These are phyloP conservation scores for Drosophila kepulauana DNA, from an alignment of 1,140 invertebrate genomes.

Conservation along the genomic window DNA sequence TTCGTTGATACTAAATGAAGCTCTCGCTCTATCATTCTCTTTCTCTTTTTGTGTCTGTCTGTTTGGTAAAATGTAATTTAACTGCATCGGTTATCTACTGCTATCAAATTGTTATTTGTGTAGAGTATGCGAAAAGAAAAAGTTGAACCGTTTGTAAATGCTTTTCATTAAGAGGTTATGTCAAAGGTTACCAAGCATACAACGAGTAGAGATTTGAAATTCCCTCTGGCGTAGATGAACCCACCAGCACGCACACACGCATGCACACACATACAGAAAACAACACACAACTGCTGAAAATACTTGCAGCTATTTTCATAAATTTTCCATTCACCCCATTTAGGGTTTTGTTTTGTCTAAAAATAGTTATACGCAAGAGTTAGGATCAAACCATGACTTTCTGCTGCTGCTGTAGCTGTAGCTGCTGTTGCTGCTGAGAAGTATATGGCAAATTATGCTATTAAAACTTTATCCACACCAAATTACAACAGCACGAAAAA, in stretches of 20 bases:
- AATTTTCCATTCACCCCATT: conserved; percentile 36
- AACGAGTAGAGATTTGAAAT: neutral
- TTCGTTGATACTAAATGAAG: neutral
- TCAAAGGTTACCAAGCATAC: conserved; percentile 16
- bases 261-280: neutral
- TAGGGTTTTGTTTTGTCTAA: conserved; percentile 9
- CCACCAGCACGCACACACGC: neutral
- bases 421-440: neutral
- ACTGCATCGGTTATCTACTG: neutral
- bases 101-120: neutral
- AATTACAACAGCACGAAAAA: conserved; percentile 3
- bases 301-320: conserved; percentile 56
- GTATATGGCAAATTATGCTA: conserved; percentile 66
- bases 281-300: conserved; percentile 15
- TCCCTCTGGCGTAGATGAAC: neutral
- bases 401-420: neutral
- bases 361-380: conserved; percentile 28
- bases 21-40: neutral
- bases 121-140: conserved; percentile 8
- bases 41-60: too few relatives aligned
- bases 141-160: conserved; percentile 15
- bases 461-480: conserved; percentile 64
- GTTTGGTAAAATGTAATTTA: neutral
- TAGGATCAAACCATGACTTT: conserved; percentile 4
- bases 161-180: conserved; percentile 33